Evolutionary conservation across 1,140 invertebrate species (phyloP).

Genomic region (Prorops nasuta): DNA sequence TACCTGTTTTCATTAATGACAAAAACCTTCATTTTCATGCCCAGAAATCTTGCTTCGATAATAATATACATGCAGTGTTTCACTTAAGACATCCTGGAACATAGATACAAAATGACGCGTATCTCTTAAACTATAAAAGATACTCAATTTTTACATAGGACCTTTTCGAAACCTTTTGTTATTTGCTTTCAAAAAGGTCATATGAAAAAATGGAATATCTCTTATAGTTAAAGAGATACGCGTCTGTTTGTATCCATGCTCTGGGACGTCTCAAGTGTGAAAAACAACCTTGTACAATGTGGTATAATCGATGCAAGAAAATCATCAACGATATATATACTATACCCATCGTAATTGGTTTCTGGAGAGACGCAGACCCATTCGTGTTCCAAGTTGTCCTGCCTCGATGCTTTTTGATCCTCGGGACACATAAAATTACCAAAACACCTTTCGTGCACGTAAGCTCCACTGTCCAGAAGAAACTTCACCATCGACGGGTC

Average conservation of each 20-base stretch:
- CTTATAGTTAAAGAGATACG: too few species aligned
- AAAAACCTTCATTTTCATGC: not conserved
- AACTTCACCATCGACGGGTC: conserved; percentile 97
- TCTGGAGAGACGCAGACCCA: conserved; percentile 80
- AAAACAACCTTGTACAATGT: not conserved
- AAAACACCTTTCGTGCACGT: conserved; percentile 87
- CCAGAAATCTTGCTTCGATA: too few species aligned
- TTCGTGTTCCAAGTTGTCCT: conserved; percentile 88
- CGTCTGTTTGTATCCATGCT: too few species aligned
- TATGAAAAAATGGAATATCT: too few species aligned
- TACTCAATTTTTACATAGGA: too few species aligned
- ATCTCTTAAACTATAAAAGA: too few species aligned
- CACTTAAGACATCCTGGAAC: not conserved
- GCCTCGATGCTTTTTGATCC: conserved; percentile 89
- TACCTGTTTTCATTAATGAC: conserved; percentile 62
- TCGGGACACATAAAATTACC: conserved; percentile 97
- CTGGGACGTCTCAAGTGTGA: conserved; percentile 5
- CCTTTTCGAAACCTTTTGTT: too few species aligned
- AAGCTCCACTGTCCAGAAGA: conserved; percentile 85
- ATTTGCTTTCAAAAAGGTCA: too few species aligned
- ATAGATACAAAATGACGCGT: too few species aligned
- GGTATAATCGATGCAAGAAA: not conserved
- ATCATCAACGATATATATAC: not conserved
- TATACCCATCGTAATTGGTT: conserved; percentile 91
- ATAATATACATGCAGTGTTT: conserved; percentile 3